Conservation (phyloP, 1,140 invertebrate genomes). For the Bombus superbus region DNA sequence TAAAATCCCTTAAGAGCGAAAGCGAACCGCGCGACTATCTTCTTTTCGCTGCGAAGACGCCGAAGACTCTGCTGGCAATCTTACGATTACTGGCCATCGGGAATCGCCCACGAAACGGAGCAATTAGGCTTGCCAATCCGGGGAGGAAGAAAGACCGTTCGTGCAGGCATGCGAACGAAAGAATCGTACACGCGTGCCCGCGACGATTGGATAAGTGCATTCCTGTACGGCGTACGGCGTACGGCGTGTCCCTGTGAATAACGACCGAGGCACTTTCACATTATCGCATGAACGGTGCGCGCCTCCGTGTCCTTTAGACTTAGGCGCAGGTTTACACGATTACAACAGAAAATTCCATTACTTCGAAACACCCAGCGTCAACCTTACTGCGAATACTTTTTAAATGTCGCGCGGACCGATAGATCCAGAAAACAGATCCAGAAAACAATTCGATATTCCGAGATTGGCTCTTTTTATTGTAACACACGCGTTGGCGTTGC, state of each 20-base stretch:
- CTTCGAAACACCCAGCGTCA: background rate
- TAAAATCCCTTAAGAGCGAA: background rate
- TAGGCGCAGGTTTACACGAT: conserved; percentile 41
- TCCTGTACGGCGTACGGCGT: conserved; percentile 35
- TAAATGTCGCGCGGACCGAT: background rate
- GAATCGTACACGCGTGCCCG: conserved; percentile 44
- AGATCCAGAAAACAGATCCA: too few relatives aligned
- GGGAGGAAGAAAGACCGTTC: conserved; percentile 32
- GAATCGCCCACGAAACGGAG: conserved; percentile 38
- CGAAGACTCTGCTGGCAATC: conserved; percentile 11
- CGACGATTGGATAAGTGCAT: conserved; percentile 63
- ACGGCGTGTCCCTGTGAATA: conserved; percentile 47
- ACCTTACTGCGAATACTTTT: background rate
- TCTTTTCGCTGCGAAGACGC: background rate
- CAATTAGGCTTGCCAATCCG: conserved; percentile 50
- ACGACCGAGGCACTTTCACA: conserved; percentile 52
- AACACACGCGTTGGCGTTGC: too few relatives aligned
- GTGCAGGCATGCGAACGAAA: conserved; percentile 55
- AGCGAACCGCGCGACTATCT: conserved; percentile 1
- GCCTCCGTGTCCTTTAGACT: conserved; percentile 43
- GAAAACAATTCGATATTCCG: too few relatives aligned
- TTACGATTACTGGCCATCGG: conserved; percentile 41
- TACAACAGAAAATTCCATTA: conserved; percentile 48
- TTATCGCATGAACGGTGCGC: conserved; percentile 47
- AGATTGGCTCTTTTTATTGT: too few relatives aligned